Evolutionary conservation across 2,888 invertebrate species (phyloP).

Genomic region (Parapristionchus giblindavisi): DNA sequence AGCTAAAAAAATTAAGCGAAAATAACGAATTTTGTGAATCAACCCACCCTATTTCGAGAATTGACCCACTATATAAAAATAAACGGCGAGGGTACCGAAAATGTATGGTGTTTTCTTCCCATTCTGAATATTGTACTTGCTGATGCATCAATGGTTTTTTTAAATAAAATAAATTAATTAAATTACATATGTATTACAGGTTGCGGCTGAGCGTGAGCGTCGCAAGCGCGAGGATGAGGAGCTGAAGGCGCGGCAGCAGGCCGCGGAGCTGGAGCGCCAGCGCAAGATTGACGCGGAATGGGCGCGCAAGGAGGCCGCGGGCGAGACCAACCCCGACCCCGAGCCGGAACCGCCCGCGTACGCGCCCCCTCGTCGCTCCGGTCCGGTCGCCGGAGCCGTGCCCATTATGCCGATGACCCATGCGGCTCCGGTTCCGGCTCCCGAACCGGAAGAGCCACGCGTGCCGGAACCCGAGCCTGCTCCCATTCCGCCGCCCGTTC

Average conservation of each 20-base stretch:
- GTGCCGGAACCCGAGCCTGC: conserved; percentile 2
- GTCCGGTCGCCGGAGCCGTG: conserved; percentile 44
- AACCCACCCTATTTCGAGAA: too few relatives aligned
- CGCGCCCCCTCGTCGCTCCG: conserved; percentile 29
- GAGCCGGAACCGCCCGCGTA: conserved; percentile 3
- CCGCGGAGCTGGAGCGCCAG: conserved; percentile 19
- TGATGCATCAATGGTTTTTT: too few relatives aligned
- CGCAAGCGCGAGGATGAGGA: conserved; percentile 61
- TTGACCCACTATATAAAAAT: too few relatives aligned
- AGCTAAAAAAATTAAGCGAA: too few relatives aligned
- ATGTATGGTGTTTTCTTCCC: too few relatives aligned
- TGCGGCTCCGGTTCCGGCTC: not conserved
- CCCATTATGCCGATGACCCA: conserved; percentile 44
- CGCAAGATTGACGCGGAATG: conserved; percentile 45
- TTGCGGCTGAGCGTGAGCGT: conserved; percentile 49
- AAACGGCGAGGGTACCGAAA: too few relatives aligned
- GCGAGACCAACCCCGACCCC: not conserved
- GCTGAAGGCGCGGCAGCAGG: conserved; percentile 41
- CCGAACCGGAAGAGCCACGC: conserved; percentile 10
- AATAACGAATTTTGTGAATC: too few relatives aligned
- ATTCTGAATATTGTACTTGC: too few relatives aligned
- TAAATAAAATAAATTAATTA: not conserved
- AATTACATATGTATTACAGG: conserved; percentile 2
- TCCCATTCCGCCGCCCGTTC: conserved; percentile 40
- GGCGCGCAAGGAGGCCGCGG: conserved; percentile 45